Percentiles rank a stretch among this genome's conserved stretches.
phyloP scores from a whole-genome alignment of 2,888 invertebrate species.

The Chirona hameri region DNA sequence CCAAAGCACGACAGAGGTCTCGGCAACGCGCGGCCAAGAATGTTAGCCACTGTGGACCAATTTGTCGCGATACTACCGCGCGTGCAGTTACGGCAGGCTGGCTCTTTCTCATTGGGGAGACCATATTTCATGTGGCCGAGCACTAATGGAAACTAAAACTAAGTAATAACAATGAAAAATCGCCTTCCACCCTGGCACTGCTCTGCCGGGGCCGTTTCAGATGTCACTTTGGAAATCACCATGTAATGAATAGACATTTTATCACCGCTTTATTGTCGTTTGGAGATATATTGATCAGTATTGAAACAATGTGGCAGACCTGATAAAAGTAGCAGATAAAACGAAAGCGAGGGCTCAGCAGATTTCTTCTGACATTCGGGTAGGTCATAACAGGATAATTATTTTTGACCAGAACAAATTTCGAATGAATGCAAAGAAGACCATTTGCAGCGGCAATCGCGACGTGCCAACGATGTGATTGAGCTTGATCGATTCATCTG shows the following conservation, averaged over 20 bases:
- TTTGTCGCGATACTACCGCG: neutral
- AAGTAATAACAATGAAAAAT: slow-evolving; percentile 28
- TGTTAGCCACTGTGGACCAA: neutral
- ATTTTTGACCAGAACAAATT: too few species aligned
- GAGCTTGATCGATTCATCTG: too few species aligned
- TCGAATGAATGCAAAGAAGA: too few species aligned
- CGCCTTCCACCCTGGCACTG: neutral
- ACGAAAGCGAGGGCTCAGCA: too few species aligned
- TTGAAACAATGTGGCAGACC: slow-evolving; percentile 13
- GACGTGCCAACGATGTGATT: too few species aligned
- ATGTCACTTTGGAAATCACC: slow-evolving; percentile 29
- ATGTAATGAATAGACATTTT: slow-evolving; percentile 29
- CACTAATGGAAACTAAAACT: slow-evolving; percentile 29
- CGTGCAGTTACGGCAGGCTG: neutral
- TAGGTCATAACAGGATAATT: too few species aligned
- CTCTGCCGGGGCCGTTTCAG: neutral
- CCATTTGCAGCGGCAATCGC: too few species aligned
- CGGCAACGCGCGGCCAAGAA: neutral
- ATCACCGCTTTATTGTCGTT: slow-evolving; percentile 24
- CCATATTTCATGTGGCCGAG: neutral
- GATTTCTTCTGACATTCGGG: too few species aligned
- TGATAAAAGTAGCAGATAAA: neutral
- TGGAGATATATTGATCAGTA: slow-evolving; percentile 11
- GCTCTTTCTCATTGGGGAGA: neutral
- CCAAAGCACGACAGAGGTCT: neutral